Evolutionary conservation across 2,113 vertebrate species (phyloP).

Genomic region (Dromaius novaehollandiae): DNA sequence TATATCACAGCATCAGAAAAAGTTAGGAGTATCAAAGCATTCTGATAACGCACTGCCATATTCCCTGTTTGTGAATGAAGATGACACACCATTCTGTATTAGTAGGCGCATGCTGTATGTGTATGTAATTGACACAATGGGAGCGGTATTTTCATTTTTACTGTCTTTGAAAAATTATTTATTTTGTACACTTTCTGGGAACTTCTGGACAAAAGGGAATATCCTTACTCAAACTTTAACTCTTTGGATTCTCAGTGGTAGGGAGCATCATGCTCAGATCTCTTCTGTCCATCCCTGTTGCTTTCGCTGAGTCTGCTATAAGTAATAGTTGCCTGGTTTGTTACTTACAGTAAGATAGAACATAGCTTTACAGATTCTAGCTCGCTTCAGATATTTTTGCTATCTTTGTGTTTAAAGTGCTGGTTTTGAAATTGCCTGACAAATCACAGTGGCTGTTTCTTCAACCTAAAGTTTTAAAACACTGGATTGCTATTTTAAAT

Average conservation of each 20-base stretch:
- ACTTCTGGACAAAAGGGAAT: slow-evolving; percentile 76
- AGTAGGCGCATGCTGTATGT: slow-evolving; percentile 88
- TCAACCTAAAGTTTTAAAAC: slow-evolving; percentile 30
- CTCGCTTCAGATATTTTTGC: slow-evolving; percentile 55
- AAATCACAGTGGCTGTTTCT: slow-evolving; percentile 33
- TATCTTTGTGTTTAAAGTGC: slow-evolving; percentile 64
- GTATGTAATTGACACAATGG: slow-evolving; percentile 83
- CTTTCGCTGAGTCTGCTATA: slow-evolving; percentile 43
- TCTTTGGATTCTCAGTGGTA: slow-evolving; percentile 70
- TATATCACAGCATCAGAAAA: slow-evolving; percentile 79
- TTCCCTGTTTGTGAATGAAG: slow-evolving; percentile 84
- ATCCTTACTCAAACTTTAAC: slow-evolving; percentile 65
- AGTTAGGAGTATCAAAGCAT: slow-evolving; percentile 79
- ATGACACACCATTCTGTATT: slow-evolving; percentile 80
- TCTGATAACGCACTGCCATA: slow-evolving; percentile 81
- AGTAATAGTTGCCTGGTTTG: slow-evolving; percentile 63
- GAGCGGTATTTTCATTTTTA: slow-evolving; percentile 84
- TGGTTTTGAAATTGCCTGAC: slow-evolving; percentile 51
- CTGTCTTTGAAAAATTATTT: slow-evolving; percentile 87
- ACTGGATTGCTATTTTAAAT: not conserved
- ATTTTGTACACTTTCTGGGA: slow-evolving; percentile 83
- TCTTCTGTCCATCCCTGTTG: slow-evolving; percentile 63
- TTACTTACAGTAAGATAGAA: slow-evolving; percentile 71
- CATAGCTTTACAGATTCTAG: slow-evolving; percentile 66
- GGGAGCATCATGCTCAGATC: slow-evolving; percentile 64